Evolutionary conservation across 2,797 vertebrate genomes (phyloP).

Genomic region (Acipenser oxyrinchus): DNA sequence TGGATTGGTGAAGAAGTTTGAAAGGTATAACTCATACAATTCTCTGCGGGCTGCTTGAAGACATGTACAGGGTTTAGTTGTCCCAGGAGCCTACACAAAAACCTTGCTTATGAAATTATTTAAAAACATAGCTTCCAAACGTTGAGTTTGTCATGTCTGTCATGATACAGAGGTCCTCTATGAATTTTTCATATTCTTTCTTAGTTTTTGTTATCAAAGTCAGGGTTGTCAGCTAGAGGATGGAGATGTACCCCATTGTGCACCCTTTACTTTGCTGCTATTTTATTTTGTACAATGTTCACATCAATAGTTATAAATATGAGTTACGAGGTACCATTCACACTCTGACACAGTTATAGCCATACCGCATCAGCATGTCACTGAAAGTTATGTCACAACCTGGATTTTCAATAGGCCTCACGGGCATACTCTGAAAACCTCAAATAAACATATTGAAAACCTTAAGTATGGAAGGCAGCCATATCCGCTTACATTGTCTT

Average conservation of each 20-base stretch:
- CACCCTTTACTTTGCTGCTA: slow-evolving; percentile 21
- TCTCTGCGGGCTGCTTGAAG: too few relatives aligned
- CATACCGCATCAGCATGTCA: slow-evolving; percentile 34
- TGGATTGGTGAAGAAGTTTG: too few relatives aligned
- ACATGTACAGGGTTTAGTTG: too few relatives aligned
- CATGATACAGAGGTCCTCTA: neutral
- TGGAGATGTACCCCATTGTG: slow-evolving; percentile 7
- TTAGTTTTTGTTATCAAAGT: slow-evolving; percentile 13
- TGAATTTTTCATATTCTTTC: slow-evolving; percentile 6
- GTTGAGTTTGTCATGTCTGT: too few relatives aligned
- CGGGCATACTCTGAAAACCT: slow-evolving; percentile 41
- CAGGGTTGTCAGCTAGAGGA: slow-evolving; percentile 21
- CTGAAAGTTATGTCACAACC: slow-evolving; percentile 38
- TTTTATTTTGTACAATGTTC: slow-evolving; percentile 19
- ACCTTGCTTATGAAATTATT: too few relatives aligned
- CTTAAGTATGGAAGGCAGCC: slow-evolving; percentile 46
- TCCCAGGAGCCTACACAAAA: too few relatives aligned
- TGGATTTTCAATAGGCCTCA: slow-evolving; percentile 33
- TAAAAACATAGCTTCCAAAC: too few relatives aligned
- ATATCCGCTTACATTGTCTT: slow-evolving; percentile 44
- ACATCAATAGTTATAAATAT: slow-evolving; percentile 23
- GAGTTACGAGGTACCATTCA: slow-evolving; percentile 21
- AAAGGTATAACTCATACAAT: too few relatives aligned
- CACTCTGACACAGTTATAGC: slow-evolving; percentile 28
- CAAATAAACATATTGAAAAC: slow-evolving; percentile 48